These are phyloP conservation scores for Trissolcus japonicus DNA, from an alignment of 2,888 invertebrate genomes.

Conservation along the genomic window DNA sequence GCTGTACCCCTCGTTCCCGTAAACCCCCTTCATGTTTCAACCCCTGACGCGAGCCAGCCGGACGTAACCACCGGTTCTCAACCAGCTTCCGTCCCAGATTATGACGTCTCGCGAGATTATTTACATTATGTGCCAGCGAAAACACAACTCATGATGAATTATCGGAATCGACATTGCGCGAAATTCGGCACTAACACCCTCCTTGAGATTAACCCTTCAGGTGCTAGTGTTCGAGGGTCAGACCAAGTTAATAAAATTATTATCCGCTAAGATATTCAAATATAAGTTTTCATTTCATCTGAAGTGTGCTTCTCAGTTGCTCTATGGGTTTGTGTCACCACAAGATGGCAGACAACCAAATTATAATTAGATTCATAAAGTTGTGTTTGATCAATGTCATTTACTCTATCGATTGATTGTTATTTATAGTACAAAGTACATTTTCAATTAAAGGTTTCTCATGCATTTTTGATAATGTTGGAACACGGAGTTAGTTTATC, in stretches of 20 bases:
- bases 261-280: constrained; percentile 11
- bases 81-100: constrained; percentile 61
- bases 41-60: constrained; percentile 70
- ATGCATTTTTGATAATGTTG: no score
- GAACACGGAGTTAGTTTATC: no score
- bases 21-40: constrained; percentile 70
- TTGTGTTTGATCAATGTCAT: no score
- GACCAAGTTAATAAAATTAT: constrained; percentile 17
- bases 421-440: no score
- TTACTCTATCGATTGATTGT: no score
- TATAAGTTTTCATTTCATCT: constrained; percentile 4
- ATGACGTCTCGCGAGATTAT: constrained; percentile 46
- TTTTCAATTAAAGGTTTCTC: no score
- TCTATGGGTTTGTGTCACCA: no score
- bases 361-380: no score
- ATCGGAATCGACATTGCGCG: constrained; percentile 23
- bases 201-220: constrained; percentile 9
- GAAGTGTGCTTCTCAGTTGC: neutral
- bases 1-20: constrained; percentile 61
- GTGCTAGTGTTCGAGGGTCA: constrained; percentile 13
- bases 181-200: constrained; percentile 14
- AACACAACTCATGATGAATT: constrained; percentile 28
- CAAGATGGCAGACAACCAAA: no score
- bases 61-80: constrained; percentile 71
- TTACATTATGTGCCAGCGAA: constrained; percentile 39